Evolutionary conservation across 2,113 vertebrate genomes (phyloP), one percentile per base, ranked within the genome.

Genomic region (Vimba vimba): DNA sequence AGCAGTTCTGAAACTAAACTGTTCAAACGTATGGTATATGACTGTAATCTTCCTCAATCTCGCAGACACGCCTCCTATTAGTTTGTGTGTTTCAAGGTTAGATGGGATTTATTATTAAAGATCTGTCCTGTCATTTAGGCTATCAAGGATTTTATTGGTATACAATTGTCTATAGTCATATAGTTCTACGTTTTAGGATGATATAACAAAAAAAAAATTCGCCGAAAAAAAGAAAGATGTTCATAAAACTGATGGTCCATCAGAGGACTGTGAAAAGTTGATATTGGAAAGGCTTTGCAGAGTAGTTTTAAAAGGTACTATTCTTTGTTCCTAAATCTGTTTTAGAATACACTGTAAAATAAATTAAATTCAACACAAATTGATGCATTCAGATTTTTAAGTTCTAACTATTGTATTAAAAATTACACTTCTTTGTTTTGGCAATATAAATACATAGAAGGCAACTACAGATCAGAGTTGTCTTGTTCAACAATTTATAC

Each of bases 51-150:
- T 6, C 6, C 5, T 25, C 76, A 66, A 25, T 43, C 36, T 4
- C 43, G 45, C 25, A 50, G 62, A 73, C 79, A 74, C 85, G 39
- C 82, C 84, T 77, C 79, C 57, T 59, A 10, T 43, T 21, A 66
- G 69, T n/a, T 59, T 82, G 66, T 27, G 6, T 57, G 30, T 62
- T 81, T 87, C 5, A 64, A 64, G 57, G 82, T 59, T 59, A 39
- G 11, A 30, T 66, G 52, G 47, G 78, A 6, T 69, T 79, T 57
- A 71, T 45, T 75, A 76, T 75, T 59, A 75, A 59, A 64, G 62
- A 36, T 73, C 71, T 85, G 43, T 30, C 36, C 17, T 45, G 17
- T 47, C 45, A 74, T 5, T 45, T 83, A n/a, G n/a, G n/a, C n/a
- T n/a, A 79, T 75, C 52, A 27, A 52, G 64, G 30, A 23, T 15